phyloP scores from a whole-genome alignment of 2,113 vertebrate species.

The Erythrocebus patas region DNA sequence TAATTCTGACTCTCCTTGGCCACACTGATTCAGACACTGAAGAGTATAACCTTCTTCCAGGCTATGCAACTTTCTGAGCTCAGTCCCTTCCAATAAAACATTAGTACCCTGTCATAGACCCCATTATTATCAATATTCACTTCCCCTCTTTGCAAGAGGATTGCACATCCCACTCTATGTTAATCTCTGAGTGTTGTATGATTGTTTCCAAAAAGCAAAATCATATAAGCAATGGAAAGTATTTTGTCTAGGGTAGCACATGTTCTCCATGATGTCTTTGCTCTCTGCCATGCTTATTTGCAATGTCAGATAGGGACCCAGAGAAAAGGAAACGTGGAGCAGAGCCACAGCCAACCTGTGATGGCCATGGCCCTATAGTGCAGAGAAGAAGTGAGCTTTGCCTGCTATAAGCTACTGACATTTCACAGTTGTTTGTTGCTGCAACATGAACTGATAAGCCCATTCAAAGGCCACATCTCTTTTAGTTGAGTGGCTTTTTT shows the following conservation, averaged over 20 bases:
- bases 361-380: too few species aligned
- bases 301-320: background rate
- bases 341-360: background rate
- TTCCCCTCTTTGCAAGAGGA: background rate
- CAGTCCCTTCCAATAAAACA: background rate
- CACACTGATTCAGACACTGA: background rate
- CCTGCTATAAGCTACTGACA: background rate
- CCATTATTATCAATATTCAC: background rate
- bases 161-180: rapidly evolving
- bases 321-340: background rate
- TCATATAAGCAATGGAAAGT: background rate
- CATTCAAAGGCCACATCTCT: background rate
- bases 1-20: background rate
- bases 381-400: background rate
- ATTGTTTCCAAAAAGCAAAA: too few species aligned
- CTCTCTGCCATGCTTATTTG: background rate
- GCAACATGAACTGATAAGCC: background rate
- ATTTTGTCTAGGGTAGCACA: background rate
- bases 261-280: background rate
- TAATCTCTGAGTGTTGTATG: background rate
- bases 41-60: background rate
- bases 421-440: background rate
- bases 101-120: background rate
- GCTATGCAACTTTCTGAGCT: background rate
- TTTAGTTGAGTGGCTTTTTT: background rate